Conservation (phyloP, 1,140 invertebrate genomes). For the Cotesia glomerata region DNA sequence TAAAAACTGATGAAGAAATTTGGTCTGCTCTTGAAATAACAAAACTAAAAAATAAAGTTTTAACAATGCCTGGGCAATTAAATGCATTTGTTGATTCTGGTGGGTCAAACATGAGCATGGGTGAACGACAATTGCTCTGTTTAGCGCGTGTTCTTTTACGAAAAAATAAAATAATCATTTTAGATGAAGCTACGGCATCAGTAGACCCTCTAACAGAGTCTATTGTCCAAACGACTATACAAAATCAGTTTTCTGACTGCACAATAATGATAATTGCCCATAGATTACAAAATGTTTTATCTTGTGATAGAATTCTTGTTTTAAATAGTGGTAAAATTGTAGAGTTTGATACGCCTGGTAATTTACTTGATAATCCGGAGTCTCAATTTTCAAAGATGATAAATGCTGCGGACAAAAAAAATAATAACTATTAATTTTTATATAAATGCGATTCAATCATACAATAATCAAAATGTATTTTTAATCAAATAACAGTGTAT, state of each 20-base stretch:
- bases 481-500: too few relatives aligned
- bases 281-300: conserved; percentile 66
- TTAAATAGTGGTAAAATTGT: conserved; percentile 66
- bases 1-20: conserved; percentile 65
- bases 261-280: conserved; percentile 74
- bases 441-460: too few relatives aligned
- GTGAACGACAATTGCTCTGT: conserved; percentile 70
- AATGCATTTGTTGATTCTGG: conserved; percentile 54
- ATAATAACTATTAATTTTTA: too few relatives aligned
- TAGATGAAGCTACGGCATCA: conserved; percentile 75
- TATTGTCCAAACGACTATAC: conserved; percentile 56
- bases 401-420: conserved; percentile 47
- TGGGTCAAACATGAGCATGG: conserved; percentile 65
- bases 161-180: conserved; percentile 67
- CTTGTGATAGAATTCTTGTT: conserved; percentile 70
- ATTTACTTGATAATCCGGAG: conserved; percentile 60
- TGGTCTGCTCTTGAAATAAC: conserved; percentile 70
- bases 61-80: conserved; percentile 54
- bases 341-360: conserved; percentile 66
- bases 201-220: conserved; percentile 65
- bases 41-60: conserved; percentile 65
- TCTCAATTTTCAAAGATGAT: conserved; percentile 68
- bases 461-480: too few relatives aligned
- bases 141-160: conserved; percentile 66
- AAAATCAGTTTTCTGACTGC: conserved; percentile 56